Percentiles rank a stretch among this genome's conserved stretches.
These are phyloP conservation scores for Arge pagana DNA, from an alignment of 2,888 invertebrate species.

Conservation along the genomic window DNA sequence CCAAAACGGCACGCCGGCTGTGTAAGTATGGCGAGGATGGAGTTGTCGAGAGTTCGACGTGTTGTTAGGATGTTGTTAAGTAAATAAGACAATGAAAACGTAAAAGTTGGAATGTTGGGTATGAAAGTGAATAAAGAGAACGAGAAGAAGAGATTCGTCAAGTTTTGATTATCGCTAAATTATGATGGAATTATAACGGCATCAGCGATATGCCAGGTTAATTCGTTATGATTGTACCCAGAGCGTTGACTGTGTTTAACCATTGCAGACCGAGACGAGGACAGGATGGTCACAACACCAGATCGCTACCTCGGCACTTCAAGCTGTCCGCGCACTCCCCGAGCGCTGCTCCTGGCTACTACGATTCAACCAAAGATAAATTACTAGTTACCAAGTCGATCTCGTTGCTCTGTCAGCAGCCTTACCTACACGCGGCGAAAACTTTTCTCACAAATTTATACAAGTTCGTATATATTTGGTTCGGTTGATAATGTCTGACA, in stretches of 20 bases:
- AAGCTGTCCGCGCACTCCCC: constrained; percentile 79
- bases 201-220: constrained; percentile 65
- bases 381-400: constrained; percentile 95
- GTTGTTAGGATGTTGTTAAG: background rate
- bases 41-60: background rate
- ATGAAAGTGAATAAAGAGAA: too few species aligned
- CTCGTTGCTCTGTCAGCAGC: constrained; percentile 87
- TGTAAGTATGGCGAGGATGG: too few species aligned
- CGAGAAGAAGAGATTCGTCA: too few species aligned
- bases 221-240: background rate
- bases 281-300: constrained; percentile 72
- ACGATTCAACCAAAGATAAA: constrained; percentile 92
- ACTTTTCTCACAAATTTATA: constrained; percentile 86
- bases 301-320: constrained; percentile 88
- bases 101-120: background rate
- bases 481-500: background rate
- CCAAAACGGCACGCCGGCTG: constrained; percentile 60
- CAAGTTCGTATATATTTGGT: constrained; percentile 74
- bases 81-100: background rate
- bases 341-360: constrained; percentile 81
- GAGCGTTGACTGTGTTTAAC: background rate
- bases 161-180: too few species aligned
- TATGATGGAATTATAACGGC: too few species aligned
- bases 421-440: constrained; percentile 86
- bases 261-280: constrained; percentile 48